phyloP scores from a whole-genome alignment of 2,888 invertebrate species.

The Amphipoea oculea region DNA sequence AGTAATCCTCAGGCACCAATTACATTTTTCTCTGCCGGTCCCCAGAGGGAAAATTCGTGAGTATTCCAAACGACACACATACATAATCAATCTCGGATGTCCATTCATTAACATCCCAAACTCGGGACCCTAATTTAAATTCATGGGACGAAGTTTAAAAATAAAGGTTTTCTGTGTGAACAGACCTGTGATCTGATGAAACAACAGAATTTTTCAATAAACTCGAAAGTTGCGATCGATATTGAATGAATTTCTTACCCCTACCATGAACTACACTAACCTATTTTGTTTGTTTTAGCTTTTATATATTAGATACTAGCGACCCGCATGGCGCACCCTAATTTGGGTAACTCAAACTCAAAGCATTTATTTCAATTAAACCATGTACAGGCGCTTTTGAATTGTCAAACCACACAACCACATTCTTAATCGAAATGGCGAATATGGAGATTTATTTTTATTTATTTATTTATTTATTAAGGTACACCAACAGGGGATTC shows the following conservation, averaged over 20 bases:
- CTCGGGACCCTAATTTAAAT: constrained; percentile 57
- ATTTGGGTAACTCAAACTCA: no score
- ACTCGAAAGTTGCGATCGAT: constrained; percentile 34
- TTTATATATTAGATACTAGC: no score
- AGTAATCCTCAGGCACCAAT: not conserved
- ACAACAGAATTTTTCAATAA: constrained; percentile 57
- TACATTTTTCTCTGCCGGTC: not conserved
- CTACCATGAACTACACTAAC: not conserved
- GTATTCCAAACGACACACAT: constrained; percentile 23
- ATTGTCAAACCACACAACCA: no score
- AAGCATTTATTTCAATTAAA: no score
- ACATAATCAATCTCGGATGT: constrained; percentile 41
- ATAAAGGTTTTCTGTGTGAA: constrained; percentile 53
- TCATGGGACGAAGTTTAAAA: constrained; percentile 59
- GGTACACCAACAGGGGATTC: no score
- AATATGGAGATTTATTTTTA: no score
- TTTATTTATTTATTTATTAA: no score
- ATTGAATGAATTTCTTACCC: constrained; percentile 17
- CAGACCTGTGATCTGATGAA: constrained; percentile 43
- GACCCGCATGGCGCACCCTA: no score
- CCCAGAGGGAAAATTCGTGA: constrained; percentile 3
- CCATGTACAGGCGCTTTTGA: no score
- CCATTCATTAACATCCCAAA: constrained; percentile 44
- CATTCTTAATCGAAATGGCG: not conserved
- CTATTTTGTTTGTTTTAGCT: no score